Base-by-base conservation (phyloP, 2,797 vertebrate species). In the Sardinella longiceps region DNA sequence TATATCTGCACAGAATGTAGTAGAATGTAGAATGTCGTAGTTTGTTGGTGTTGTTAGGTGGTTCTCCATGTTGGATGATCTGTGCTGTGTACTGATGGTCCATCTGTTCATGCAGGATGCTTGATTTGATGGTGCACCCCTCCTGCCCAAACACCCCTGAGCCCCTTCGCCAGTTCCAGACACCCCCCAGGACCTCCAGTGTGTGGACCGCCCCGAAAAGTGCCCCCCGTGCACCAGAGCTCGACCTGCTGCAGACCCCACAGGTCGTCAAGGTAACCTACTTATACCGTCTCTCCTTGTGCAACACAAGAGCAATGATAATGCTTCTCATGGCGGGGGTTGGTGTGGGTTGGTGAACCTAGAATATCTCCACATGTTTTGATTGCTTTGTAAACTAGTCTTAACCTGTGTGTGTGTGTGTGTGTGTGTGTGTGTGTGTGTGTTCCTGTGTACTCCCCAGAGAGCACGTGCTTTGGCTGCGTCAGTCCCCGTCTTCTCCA, bases 381-480 rank as follows among this genome's bases (percentile, higher is more conserved):
- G 48, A 50, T 50, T 50, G 0, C 12, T 50, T 10, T 1, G 11
- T 18, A 2, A 50, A 14, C 48, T 50, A 48, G 46, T 50, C 15
- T 50, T 50, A 43, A 4, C 4, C 43, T 43, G 2, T 2, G 43
- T 43, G 43, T 43, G 43, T 77, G 23, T 45, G 15, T 50, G 48
- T 28, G 5, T 60, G 14, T 60, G 14, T 80, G 39, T 60, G 43
- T 51, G 60, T 60, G 45, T 81, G 30, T 80, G 60, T 43, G 70
- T 80, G 39, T 82, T 20, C 20, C 43, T 5, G n/a, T n/a, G n/a
- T n/a, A n/a, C n/a, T n/a, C n/a, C n/a, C 81, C 87, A 99, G 98
- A 96, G 96, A 93, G 97, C 97, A 88, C 97, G 98, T 88, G 95
- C 96, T 74, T 88, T 98, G 94, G 91, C 96, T 81, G 95, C 96